These are phyloP conservation scores for Muscicapa striata DNA, from an alignment of 2,797 vertebrate species.

Conservation along the genomic window DNA sequence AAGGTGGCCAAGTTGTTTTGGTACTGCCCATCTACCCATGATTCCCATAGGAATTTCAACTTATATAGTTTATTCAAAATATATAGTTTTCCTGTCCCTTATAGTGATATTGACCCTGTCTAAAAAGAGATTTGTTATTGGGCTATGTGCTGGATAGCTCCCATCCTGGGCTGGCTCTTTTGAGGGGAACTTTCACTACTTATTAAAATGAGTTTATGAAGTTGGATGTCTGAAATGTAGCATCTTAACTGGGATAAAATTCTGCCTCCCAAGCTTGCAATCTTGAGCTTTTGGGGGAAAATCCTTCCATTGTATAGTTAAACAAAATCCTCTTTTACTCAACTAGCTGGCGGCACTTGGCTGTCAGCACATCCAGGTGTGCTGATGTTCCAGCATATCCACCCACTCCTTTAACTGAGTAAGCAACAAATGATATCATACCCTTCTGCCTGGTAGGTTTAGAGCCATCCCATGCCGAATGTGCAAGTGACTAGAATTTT, in stretches of 20 bases:
- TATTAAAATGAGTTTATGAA: background rate
- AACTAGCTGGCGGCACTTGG: conserved; percentile 15
- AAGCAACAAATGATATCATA: conserved; percentile 37
- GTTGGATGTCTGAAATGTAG: background rate
- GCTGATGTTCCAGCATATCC: conserved; percentile 13
- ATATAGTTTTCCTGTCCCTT: background rate
- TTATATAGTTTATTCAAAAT: background rate
- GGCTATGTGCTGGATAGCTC: background rate
- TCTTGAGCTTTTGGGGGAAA: background rate
- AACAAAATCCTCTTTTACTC: background rate
- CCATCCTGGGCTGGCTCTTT: background rate
- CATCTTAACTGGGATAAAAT: background rate
- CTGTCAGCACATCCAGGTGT: conserved; percentile 22
- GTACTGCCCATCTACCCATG: background rate
- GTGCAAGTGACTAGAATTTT: background rate
- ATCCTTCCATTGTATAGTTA: background rate
- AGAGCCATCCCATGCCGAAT: background rate
- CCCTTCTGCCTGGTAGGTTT: conserved; percentile 3
- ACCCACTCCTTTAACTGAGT: conserved; percentile 18
- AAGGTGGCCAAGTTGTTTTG: background rate
- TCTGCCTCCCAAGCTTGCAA: background rate
- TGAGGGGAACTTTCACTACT: background rate
- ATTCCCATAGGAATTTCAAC: background rate
- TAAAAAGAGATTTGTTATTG: background rate
- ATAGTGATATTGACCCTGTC: background rate